These are phyloP conservation scores for Actias luna DNA, from an alignment of 2,888 invertebrate species.

Conservation along the genomic window DNA sequence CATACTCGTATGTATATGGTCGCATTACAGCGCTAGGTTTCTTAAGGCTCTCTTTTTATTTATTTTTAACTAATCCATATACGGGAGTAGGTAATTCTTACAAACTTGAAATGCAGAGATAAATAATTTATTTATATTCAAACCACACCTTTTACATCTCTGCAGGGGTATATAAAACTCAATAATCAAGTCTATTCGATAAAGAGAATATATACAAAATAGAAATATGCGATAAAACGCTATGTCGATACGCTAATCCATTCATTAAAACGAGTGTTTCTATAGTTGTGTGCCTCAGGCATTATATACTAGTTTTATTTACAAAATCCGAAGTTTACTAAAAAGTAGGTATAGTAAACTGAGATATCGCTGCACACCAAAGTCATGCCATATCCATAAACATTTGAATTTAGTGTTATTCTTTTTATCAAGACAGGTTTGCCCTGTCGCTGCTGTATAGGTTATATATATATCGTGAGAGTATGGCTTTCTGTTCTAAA, in stretches of 20 bases:
- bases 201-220: slow-evolving; percentile 29
- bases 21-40: no score
- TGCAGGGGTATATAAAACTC: not conserved
- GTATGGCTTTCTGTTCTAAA: slow-evolving; percentile 1
- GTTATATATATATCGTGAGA: slow-evolving; percentile 27
- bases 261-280: slow-evolving; percentile 39
- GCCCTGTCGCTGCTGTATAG: slow-evolving; percentile 29
- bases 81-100: not conserved
- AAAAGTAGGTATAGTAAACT: slow-evolving; percentile 37
- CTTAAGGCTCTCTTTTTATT: no score
- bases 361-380: slow-evolving; percentile 37
- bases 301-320: slow-evolving; percentile 50
- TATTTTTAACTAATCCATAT: not conserved
- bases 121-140: not conserved
- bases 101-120: not conserved
- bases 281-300: slow-evolving; percentile 41
- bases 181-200: not conserved
- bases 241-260: slow-evolving; percentile 42
- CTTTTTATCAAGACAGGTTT: slow-evolving; percentile 42
- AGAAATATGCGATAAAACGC: slow-evolving; percentile 25
- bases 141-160: not conserved
- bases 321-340: slow-evolving; percentile 48
- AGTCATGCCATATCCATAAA: slow-evolving; percentile 39
- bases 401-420: slow-evolving; percentile 41
- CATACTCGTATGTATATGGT: no score